phyloP scores from a whole-genome alignment of 2,113 vertebrate genomes.

The human (Homo sapiens) region GRCh38 chr18:61626501-61627000 shows the following conservation, averaged over 20 bases:
- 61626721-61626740: not conserved
- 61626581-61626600: not conserved
- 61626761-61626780: not conserved
- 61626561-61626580: not conserved
- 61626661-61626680: no score
- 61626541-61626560: not conserved
- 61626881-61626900: not conserved
- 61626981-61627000: not conserved
- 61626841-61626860: not conserved
- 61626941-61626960: not conserved
- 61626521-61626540: not conserved
- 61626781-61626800: not conserved
- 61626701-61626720: not conserved
- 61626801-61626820: not conserved
- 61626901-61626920: not conserved
- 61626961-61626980: not conserved
- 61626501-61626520: not conserved
- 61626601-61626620: not conserved
- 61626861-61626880: not conserved
- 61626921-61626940: not conserved
- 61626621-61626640: no score
- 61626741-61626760: not conserved
- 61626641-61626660: no score
- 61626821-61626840: not conserved
- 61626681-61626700: not conserved